Base-by-base conservation (phyloP, 2,113 vertebrate species). In the Tringa solitaria region DNA sequence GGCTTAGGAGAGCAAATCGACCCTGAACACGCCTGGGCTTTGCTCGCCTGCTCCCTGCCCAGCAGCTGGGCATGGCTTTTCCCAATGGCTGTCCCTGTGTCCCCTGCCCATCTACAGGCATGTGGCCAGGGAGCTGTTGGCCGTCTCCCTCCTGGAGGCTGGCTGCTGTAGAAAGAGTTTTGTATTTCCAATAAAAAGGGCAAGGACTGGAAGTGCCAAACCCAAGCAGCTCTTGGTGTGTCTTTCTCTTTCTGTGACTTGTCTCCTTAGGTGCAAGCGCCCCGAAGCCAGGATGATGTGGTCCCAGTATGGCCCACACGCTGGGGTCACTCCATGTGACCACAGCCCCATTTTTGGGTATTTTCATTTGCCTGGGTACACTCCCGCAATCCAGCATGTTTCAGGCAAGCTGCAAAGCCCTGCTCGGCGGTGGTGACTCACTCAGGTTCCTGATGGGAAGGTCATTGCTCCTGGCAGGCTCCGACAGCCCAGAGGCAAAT, bases 281-380 rank as follows among this genome's bases (percentile, higher is more conserved):
- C 8, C 8, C 0, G 0, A 69, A 81, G 39, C 33, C 70, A 56
- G 39, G 35, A 81, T 22, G 50, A 61, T 0, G 0, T 0, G 53
- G 32, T 59, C n/a, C 65, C 81, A 70, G 64, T 45, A 61, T 1
- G 32, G 50, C 73, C 54, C 3, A 2, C 21, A 10, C 7, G 3
- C 54, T 30, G 77, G 54, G 32, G 23, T 8, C 39, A 17, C 57
- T 87, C 0, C 0, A 16, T 43, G 61, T 63, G 79, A 41, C 48
- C 8, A 14, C 41, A 45, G n/a, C 39, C 30, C 13, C 4, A 0
- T 7, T 60, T 60, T 53, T 8, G 10, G 20, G 26, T 51, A 78
- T 90, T 83, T 87, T 75, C 51, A 12, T n/a, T 46, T 56, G 32
- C 12, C 6, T 1, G 2, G 61, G 20, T 63, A 67, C 3, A 1